Conservation (phyloP, 1,140 invertebrate genomes). For the Brachionus rotundiformis region DNA sequence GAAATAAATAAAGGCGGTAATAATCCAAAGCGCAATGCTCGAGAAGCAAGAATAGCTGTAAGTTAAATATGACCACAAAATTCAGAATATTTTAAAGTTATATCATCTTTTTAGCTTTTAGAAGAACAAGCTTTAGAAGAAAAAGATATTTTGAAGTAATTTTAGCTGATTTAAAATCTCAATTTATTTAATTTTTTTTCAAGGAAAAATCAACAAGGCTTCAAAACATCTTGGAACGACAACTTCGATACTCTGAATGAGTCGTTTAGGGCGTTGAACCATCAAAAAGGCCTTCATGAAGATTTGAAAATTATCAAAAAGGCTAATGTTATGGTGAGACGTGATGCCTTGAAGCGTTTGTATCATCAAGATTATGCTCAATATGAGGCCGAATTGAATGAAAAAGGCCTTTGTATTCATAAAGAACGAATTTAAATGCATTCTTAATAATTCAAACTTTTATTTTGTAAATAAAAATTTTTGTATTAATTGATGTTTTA, state of each 20-base stretch:
- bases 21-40: not conserved
- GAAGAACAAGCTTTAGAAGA: slow-evolving; percentile 15
- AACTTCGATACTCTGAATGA: slow-evolving; percentile 32
- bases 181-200: not conserved
- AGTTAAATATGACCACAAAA: not conserved
- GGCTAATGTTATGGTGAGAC: slow-evolving; percentile 8
- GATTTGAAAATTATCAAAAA: slow-evolving; percentile 37
- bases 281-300: not conserved
- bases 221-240: slow-evolving; percentile 25
- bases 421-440: slow-evolving; percentile 45
- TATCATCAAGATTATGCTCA: slow-evolving; percentile 24
- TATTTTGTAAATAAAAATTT: slow-evolving; percentile 14
- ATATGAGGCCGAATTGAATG: slow-evolving; percentile 38
- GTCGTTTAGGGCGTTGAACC: not conserved
- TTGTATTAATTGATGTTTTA: not conserved
- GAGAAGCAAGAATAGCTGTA: slow-evolving; percentile 39
- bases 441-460: not conserved
- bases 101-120: not conserved
- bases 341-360: slow-evolving; percentile 22
- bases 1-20: slow-evolving; percentile 18
- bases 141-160: not conserved
- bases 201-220: slow-evolving; percentile 8
- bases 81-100: not conserved
- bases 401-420: slow-evolving; percentile 41
- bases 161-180: not conserved